Evolutionary conservation across 2,113 vertebrate genomes (phyloP).

Genomic region (Larimichthys crocea): DNA sequence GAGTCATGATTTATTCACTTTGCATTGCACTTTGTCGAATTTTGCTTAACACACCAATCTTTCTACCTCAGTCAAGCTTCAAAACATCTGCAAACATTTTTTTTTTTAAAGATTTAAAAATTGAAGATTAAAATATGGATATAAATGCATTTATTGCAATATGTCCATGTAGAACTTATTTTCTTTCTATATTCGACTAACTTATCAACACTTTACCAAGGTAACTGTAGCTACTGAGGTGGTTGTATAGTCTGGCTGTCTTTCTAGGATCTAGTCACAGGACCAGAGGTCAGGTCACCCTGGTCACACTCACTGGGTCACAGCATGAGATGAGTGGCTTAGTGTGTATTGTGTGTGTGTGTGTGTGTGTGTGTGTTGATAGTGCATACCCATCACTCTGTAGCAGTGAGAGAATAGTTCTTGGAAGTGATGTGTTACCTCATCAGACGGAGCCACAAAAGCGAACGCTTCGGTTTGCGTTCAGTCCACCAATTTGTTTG

Average conservation of each 20-base stretch:
- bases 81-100: background rate
- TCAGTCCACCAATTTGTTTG: slow-evolving; percentile 65
- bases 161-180: background rate
- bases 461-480: slow-evolving; percentile 35
- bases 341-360: slow-evolving; percentile 9
- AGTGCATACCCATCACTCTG: background rate
- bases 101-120: no score
- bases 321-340: slow-evolving; percentile 7
- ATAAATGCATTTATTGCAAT: background rate
- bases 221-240: background rate
- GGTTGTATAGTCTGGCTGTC: slow-evolving; percentile 18
- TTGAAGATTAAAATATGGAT: background rate
- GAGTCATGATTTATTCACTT: background rate
- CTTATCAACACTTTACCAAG: background rate
- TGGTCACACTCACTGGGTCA: slow-evolving; percentile 33
- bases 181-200: background rate
- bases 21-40: background rate
- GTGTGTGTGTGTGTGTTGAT: slow-evolving; percentile 27
- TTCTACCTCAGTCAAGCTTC: background rate
- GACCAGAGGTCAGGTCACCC: slow-evolving; percentile 58
- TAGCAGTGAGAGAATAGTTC: slow-evolving; percentile 38
- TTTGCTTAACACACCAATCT: background rate
- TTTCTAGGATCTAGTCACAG: slow-evolving; percentile 49
- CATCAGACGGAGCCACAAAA: slow-evolving; percentile 5
- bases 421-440: slow-evolving; percentile 50